Percentiles rank a stretch among this genome's conserved stretches.
Conservation (phyloP, 1,140 invertebrate genomes). For the Daktulosphaira vitifoliae region DNA sequence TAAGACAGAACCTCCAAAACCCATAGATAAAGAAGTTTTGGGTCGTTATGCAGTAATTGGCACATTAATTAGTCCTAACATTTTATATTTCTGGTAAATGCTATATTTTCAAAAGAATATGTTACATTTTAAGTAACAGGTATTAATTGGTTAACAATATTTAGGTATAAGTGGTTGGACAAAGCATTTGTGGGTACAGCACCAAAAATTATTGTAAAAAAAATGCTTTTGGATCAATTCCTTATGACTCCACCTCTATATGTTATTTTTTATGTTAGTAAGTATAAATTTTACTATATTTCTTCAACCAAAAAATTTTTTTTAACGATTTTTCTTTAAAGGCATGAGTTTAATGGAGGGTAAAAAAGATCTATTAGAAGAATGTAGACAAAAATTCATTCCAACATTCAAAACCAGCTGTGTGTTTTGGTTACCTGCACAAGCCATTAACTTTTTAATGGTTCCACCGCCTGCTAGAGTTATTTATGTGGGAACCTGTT, state of each 20-base stretch:
- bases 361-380: slow-evolving; percentile 39
- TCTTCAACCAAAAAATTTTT: not conserved
- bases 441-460: slow-evolving; percentile 47
- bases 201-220: slow-evolving; percentile 54
- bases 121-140: not conserved
- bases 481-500: slow-evolving; percentile 48
- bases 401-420: slow-evolving; percentile 43
- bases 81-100: slow-evolving; percentile 55
- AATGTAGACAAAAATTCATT: slow-evolving; percentile 39
- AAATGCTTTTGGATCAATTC: slow-evolving; percentile 68
- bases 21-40: slow-evolving; percentile 49
- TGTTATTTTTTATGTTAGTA: slow-evolving; percentile 53
- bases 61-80: slow-evolving; percentile 51
- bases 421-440: slow-evolving; percentile 49
- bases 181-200: slow-evolving; percentile 56
- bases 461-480: slow-evolving; percentile 47
- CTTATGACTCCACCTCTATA: slow-evolving; percentile 61
- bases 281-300: slow-evolving; percentile 28
- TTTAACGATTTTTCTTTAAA: slow-evolving; percentile 14
- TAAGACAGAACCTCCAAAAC: slow-evolving; percentile 42
- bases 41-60: slow-evolving; percentile 53
- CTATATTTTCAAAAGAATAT: no score
- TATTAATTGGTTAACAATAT: not conserved
- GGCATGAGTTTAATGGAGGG: slow-evolving; percentile 41
- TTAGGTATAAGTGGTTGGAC: slow-evolving; percentile 72